Base-by-base conservation (phyloP, 2,888 invertebrate genomes). In the Helobdella robusta region DNA sequence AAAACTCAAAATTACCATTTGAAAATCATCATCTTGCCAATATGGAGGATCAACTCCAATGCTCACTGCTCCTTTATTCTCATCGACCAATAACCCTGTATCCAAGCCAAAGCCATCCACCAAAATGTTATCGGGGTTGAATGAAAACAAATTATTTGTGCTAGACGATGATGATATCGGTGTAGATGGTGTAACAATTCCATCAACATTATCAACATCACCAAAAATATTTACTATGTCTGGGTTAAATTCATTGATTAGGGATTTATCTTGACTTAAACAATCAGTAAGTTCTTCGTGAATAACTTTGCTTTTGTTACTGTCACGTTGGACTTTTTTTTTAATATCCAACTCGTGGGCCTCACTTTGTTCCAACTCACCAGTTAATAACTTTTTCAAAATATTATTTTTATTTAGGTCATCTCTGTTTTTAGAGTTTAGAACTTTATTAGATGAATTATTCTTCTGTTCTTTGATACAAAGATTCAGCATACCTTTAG, bases 331-430 rank as follows among this genome's bases (percentile, higher is more conserved):
- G n/a, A n/a, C n/a, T n/a, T n/a, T n/a, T n/a, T n/a, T n/a, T n/a
- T n/a, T n/a, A n/a, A n/a, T n/a, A n/a, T n/a, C n/a, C n/a, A n/a
- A n/a, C n/a, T 30, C 32, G n/a, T 56, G 30, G 8, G 61, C 25
- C 11, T 68, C 68, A 40, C 50, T 54, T 48, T 67, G 64, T 50
- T 70, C 67, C 23, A 71, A 69, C 44, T 68, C 68, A 1, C 69
- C 71, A 2, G 71, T 71, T 18, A 71, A 66, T 36, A 71, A 67
- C 36, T 69, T 68, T 60, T 71, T 68, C n/a, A 71, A 66, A 18
- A 69, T 30, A 30, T 54, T 44, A 54, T 63, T 34, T 2, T 36
- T 30, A 56, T n/a, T n/a, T 23, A 20, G 18, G 18, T 3, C 2
- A 8, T 18, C 28, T 11, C 32, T n/a, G n/a, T n/a, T n/a, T n/a